Base-by-base conservation (phyloP, 2,113 vertebrate genomes). In the Scytalopus superciliaris region DNA sequence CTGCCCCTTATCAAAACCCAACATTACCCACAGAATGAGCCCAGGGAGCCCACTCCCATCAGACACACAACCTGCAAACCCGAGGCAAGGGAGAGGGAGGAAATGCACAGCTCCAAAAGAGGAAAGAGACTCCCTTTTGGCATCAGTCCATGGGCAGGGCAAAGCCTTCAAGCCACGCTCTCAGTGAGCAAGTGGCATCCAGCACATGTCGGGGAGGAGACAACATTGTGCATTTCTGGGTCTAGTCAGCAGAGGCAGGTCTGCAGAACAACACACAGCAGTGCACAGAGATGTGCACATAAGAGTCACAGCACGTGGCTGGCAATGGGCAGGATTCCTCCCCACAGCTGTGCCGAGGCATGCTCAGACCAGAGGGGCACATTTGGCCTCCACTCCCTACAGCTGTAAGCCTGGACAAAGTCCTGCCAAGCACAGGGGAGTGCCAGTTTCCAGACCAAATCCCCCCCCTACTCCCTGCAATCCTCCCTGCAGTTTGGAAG, bases 151-250 rank as follows among this genome's bases (percentile, higher is more conserved):
- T 0, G 2, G 62, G 44, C 11, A 72, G 60, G 47, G 17, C 12
- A 68, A 90, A 84, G 52, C 45, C 84, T 76, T 60, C 81, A 31
- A 72, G 66, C 42, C 30, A 27, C 0, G 0, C 33, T 93, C n/a
- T 63, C 22, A 42, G 49, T 39, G 70, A 91, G 52, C 45, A 50
- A 83, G 22, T 6, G 45, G 67, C 84, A 92, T 30, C 45, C 73
- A 85, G n/a, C 56, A 72, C 27, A 19, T 0, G 1, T 12, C 0
- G 3, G n/a, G 28, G 40, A 82, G 25, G 39, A 90, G 67, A 60
- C 30, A 27, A 30, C 3, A 1, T 4, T 55, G 35, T 19, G 73
- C 2, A 2, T 57, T 91, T 84, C 35, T 0, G 7, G 60, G 60
- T 57, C n/a, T 23, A 40, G 81, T 27, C 64, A 67, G 82, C 77